These are phyloP conservation scores for Etheostoma spectabile DNA, from an alignment of 2,113 vertebrate genomes.

Conservation along the genomic window DNA sequence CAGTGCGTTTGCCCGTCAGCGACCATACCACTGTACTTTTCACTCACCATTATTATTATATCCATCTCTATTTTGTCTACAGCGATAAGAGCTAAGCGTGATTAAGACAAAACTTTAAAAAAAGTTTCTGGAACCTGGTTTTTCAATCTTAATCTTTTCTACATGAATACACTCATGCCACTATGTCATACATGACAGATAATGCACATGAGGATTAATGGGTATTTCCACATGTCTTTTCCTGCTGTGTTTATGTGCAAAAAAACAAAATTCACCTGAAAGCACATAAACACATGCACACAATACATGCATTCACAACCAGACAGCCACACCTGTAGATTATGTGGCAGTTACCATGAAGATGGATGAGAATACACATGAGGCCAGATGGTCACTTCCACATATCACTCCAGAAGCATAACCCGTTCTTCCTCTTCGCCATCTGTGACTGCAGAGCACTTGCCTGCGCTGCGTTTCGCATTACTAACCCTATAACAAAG, in stretches of 20 bases:
- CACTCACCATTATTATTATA: conserved; percentile 40
- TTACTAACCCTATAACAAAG: conserved; percentile 53
- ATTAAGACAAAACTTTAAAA: conserved; percentile 18
- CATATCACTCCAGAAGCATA: conserved; percentile 62
- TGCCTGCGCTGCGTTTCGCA: conserved; percentile 60
- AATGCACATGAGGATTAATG: conserved; percentile 13
- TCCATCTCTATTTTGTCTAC: conserved; percentile 39
- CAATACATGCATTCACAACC: not conserved
- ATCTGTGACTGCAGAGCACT: conserved; percentile 63
- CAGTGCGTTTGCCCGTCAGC: no score
- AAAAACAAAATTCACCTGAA: conserved; percentile 11
- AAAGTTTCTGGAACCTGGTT: not conserved
- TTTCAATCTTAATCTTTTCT: conserved; percentile 22
- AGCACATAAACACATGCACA: conserved; percentile 19
- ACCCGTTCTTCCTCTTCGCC: conserved; percentile 67
- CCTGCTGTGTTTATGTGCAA: conserved; percentile 3
- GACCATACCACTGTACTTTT: not conserved
- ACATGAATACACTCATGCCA: conserved; percentile 47
- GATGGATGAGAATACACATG: conserved; percentile 65
- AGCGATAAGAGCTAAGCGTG: conserved; percentile 13
- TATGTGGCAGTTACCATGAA: conserved; percentile 63
- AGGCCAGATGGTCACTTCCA: conserved; percentile 73
- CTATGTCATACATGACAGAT: conserved; percentile 30
- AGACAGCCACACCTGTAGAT: conserved; percentile 48
- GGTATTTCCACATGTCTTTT: conserved; percentile 5